These are phyloP conservation scores for Limnephilus auricula DNA, from an alignment of 2,888 invertebrate genomes.

Conservation along the genomic window DNA sequence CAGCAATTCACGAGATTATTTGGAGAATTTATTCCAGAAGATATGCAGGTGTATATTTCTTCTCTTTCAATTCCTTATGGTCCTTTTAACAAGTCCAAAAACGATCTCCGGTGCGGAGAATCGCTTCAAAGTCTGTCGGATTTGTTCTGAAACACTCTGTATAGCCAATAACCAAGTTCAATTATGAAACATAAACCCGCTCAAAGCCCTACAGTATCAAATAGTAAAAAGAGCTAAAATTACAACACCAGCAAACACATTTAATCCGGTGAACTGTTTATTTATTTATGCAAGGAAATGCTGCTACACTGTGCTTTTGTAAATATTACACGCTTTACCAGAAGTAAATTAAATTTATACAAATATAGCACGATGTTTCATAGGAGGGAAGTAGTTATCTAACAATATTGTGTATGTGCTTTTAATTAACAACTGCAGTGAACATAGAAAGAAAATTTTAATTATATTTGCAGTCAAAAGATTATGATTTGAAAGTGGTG, in stretches of 20 bases:
- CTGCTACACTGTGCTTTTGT: not conserved
- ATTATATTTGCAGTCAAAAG: not conserved
- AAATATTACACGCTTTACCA: not conserved
- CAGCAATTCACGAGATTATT: too few relatives aligned
- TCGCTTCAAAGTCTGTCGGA: not conserved
- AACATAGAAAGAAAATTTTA: not conserved
- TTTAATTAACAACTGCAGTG: not conserved
- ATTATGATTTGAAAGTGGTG: not conserved
- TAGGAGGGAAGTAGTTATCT: not conserved
- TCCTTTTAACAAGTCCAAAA: too few relatives aligned
- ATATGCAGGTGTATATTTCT: too few relatives aligned
- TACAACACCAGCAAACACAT: not conserved
- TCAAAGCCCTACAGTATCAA: not conserved
- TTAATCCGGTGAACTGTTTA: not conserved
- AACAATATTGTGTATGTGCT: too few relatives aligned
- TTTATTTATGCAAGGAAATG: not conserved
- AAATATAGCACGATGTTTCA: not conserved
- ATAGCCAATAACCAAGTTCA: not conserved
- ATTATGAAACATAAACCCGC: not conserved
- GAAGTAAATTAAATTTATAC: not conserved
- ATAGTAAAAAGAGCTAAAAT: not conserved
- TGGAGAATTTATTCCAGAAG: too few relatives aligned
- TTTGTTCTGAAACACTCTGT: not conserved
- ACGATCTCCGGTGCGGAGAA: too few relatives aligned
- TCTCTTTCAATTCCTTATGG: too few relatives aligned